Evolutionary conservation across 2,113 vertebrate species (phyloP).

Genomic region (Haemorhous mexicanus): DNA sequence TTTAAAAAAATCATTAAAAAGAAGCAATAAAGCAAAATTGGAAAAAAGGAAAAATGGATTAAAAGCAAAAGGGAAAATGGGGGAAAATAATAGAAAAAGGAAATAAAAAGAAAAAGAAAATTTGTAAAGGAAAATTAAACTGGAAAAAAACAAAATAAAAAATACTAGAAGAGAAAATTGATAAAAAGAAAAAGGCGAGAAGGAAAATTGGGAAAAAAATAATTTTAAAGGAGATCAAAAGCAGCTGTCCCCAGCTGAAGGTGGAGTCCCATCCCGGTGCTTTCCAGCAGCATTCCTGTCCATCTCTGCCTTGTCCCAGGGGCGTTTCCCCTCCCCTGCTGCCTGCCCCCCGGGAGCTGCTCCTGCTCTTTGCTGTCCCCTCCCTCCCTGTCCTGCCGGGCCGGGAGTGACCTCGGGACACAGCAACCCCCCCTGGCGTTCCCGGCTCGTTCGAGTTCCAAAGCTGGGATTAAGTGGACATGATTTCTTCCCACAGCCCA

Average conservation of each 20-base stretch:
- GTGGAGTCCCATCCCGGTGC: no score
- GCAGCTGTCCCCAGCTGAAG: fast-evolving
- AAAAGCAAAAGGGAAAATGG: neutral
- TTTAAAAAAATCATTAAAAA: fast-evolving
- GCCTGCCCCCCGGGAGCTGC: fast-evolving
- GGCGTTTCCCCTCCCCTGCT: fast-evolving
- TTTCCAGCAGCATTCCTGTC: neutral
- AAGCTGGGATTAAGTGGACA: conserved; percentile 79
- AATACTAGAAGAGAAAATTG: neutral
- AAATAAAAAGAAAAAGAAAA: neutral
- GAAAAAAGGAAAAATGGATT: no score
- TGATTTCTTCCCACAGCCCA: conserved; percentile 78
- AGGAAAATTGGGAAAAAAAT: neutral
- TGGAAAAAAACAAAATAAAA: neutral
- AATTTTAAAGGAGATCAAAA: fast-evolving
- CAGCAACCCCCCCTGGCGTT: conserved; percentile 15
- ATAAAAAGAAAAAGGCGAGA: neutral
- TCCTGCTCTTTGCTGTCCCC: neutral
- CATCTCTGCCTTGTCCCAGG: fast-evolving
- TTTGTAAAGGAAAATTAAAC: neutral
- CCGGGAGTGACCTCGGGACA: conserved; percentile 29
- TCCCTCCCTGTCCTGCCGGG: neutral
- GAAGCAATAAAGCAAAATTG: neutral
- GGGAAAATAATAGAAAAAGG: neutral
- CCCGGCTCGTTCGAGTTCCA: conserved; percentile 73